These are phyloP conservation scores for Orchestes rusci DNA, from an alignment of 2,888 invertebrate species.

Conservation along the genomic window DNA sequence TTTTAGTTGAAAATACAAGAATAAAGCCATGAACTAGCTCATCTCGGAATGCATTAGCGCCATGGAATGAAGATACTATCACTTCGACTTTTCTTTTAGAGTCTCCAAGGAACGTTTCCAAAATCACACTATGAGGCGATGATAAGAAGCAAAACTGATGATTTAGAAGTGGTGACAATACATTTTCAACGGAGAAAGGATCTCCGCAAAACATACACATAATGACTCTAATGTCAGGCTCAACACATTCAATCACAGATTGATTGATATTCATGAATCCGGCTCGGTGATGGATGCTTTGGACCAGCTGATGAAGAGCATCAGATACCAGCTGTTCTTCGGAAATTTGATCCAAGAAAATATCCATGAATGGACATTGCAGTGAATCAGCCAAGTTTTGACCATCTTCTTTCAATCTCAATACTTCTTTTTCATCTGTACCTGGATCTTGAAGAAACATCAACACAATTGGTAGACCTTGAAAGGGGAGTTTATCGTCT, in stretches of 20 bases:
- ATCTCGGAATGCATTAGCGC: slow-evolving; percentile 85
- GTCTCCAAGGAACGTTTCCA: slow-evolving; percentile 88
- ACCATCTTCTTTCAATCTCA: slow-evolving; percentile 80
- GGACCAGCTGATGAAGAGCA: slow-evolving; percentile 65
- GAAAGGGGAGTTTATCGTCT: slow-evolving; percentile 81
- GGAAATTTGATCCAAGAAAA: slow-evolving; percentile 59
- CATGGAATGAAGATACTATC: slow-evolving; percentile 92
- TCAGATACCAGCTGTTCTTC: slow-evolving; percentile 61
- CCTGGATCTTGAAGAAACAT: slow-evolving; percentile 81
- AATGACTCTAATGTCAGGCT: slow-evolving; percentile 83
- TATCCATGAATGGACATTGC: slow-evolving; percentile 81
- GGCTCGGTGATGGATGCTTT: slow-evolving; percentile 71
- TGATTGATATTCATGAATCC: slow-evolving; percentile 66
- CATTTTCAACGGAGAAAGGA: slow-evolving; percentile 83
- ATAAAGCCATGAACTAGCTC: slow-evolving; percentile 93
- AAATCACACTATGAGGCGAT: slow-evolving; percentile 78
- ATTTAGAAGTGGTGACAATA: slow-evolving; percentile 77
- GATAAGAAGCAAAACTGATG: slow-evolving; percentile 83
- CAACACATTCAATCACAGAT: slow-evolving; percentile 70
- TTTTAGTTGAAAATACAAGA: slow-evolving; percentile 87
- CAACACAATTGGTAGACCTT: slow-evolving; percentile 80
- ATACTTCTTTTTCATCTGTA: slow-evolving; percentile 78
- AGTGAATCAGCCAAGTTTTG: slow-evolving; percentile 83
- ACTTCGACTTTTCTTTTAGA: slow-evolving; percentile 81
- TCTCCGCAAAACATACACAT: slow-evolving; percentile 97